A percentile compares a stretch with the other conserved stretches of the same genome.
Evolutionary conservation across 2,113 vertebrate species (phyloP).

Genomic region (Fukomys damarensis): DNA sequence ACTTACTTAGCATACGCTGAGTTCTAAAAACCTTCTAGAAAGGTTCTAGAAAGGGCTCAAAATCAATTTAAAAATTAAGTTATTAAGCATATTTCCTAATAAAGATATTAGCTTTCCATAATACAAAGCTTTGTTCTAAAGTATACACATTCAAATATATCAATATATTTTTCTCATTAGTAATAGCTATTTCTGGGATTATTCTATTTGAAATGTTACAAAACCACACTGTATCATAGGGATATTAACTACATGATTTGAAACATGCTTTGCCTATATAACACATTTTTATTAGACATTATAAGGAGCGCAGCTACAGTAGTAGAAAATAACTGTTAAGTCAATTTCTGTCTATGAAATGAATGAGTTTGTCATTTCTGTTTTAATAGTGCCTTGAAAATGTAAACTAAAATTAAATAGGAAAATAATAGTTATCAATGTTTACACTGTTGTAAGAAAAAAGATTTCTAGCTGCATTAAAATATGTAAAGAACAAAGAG

Average conservation of each 20-base stretch:
- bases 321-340: neutral
- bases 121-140: neutral
- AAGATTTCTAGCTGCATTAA: neutral
- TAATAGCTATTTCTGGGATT: conserved; percentile 15
- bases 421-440: neutral
- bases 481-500: neutral
- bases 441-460: neutral
- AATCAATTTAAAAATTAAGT: neutral
- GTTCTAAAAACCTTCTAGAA: neutral
- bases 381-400: conserved; percentile 21
- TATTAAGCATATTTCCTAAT: neutral
- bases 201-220: neutral
- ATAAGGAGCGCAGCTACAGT: neutral
- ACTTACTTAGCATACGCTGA: neutral
- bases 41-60: neutral
- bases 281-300: neutral
- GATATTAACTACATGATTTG: neutral
- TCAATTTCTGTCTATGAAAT: neutral
- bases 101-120: neutral
- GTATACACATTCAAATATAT: neutral
- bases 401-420: neutral
- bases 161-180: neutral
- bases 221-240: neutral
- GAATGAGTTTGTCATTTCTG: neutral
- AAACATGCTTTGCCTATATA: neutral